Evolutionary conservation across 2,113 vertebrate species (phyloP), one percentile per base, ranked within the genome.

Genomic region (Cyprinodon brontotheroides): DNA sequence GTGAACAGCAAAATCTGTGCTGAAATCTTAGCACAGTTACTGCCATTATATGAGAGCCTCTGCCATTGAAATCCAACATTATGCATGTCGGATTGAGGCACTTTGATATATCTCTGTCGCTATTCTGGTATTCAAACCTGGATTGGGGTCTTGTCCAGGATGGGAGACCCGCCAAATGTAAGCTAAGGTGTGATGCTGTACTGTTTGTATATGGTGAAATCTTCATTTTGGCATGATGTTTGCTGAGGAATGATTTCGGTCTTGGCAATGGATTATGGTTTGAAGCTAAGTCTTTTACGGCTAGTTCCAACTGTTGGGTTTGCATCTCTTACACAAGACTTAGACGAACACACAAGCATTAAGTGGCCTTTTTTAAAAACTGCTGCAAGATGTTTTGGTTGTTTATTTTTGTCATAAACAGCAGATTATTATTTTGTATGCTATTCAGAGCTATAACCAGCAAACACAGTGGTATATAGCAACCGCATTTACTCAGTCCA

Each of bases 321-420:
- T 83, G 86, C 78, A 65, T 87, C 62, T 85, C 75, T 85, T 75
- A 59, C 70, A 70, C 53, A 57, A 47, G 40, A 66, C 38, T 36
- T 29, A 29, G 29, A 77, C 75, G 69, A 37, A 78, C 76, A 83
- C 76, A 86, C 69, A 86, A 75, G 75, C 86, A 87, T 89, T 85
- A 84, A 89, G 91, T 92, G 92, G 91, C 89, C 92, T 93, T 93
- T 93, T 89, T 84, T 57, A 57, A 90, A 86, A 90, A 91, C 88
- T 87, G 90, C 90, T 91, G 89, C 89, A 87, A 86, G 81, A 89
- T 75, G 75, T 89, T 90, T 89, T 61, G 78, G 62, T 92, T 90
- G 74, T 89, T 92, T 88, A 86, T 92, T 89, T 87, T 82, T 82
- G 73, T 90, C 86, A 85, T 81, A 82, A 80, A 68, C 74, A 74